These are phyloP conservation scores for Micromesistius poutassou DNA, from an alignment of 2,797 vertebrate species.

Conservation along the genomic window DNA sequence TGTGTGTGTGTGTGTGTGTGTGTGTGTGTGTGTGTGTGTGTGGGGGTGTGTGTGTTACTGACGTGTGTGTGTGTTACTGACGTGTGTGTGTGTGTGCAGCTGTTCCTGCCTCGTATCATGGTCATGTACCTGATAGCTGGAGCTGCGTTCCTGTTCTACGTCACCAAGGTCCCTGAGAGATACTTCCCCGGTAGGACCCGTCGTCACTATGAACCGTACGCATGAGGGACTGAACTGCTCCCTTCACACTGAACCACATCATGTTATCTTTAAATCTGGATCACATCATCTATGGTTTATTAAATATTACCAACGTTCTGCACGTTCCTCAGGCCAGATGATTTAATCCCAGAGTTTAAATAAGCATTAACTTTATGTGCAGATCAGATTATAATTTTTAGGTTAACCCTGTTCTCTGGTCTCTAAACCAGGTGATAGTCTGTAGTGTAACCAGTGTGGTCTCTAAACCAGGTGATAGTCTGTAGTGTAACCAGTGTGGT, in stretches of 20 bases:
- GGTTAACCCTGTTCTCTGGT: not conserved
- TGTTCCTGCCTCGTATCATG: conserved; percentile 90
- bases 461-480: conserved; percentile 52
- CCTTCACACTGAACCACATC: no score
- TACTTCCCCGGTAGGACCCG: conserved; percentile 87
- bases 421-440: conserved; percentile 86
- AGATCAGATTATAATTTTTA: not conserved
- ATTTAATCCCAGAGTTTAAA: not conserved
- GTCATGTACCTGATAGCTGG: conserved; percentile 96
- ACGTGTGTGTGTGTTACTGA: no score
- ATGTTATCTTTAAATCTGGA: no score
- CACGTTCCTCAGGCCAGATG: not conserved
- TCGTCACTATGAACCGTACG: no score
- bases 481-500: no score
- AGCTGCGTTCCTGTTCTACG: conserved; percentile 91
- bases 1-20: no score
- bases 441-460: not conserved
- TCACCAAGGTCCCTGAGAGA: conserved; percentile 96
- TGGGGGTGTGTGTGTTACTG: no score
- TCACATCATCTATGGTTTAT: no score
- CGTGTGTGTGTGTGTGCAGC: conserved; percentile 62
- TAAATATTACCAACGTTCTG: no score
- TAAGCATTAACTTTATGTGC: no score
- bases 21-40: conserved; percentile 5
- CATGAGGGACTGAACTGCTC: no score